A percentile compares a stretch with the other conserved stretches of the same genome.
phyloP scores from a whole-genome alignment of 2,113 vertebrate genomes.

The Stercorarius parasiticus region DNA sequence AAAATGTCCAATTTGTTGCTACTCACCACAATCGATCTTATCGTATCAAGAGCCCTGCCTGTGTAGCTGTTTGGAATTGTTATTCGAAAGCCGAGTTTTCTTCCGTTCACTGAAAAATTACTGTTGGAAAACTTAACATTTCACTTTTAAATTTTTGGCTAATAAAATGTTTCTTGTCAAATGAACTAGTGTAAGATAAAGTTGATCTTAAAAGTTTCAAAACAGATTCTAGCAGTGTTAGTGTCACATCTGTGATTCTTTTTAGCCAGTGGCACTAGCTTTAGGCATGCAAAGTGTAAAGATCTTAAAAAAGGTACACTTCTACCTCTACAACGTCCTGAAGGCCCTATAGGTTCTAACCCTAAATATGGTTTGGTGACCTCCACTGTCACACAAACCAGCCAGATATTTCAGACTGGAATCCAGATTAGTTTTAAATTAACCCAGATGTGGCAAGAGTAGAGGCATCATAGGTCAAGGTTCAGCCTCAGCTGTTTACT shows the following conservation, averaged over 20 bases:
- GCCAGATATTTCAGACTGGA: not conserved
- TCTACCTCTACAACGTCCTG: not conserved
- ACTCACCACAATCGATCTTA: not conserved
- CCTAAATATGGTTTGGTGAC: not conserved
- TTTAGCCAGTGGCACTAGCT: not conserved
- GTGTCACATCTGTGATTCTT: not conserved
- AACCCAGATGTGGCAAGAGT: not conserved
- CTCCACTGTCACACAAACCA: not conserved
- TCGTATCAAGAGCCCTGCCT: not conserved
- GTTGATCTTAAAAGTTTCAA: not conserved
- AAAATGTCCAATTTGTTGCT: not conserved
- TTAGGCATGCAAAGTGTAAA: not conserved
- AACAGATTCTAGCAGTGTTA: not conserved
- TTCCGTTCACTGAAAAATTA: not conserved
- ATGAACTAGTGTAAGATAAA: not conserved
- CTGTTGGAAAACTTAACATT: not conserved
- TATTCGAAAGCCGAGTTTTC: not conserved
- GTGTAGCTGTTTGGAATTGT: not conserved
- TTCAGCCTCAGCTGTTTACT: not conserved
- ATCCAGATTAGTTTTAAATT: not conserved
- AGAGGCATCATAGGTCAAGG: not conserved
- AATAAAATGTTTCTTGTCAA: not conserved
- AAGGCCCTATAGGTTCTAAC: not conserved
- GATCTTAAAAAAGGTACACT: not conserved
- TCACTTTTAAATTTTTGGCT: not conserved